Percentiles rank a stretch among this genome's conserved stretches.
Evolutionary conservation across 2,888 invertebrate species (phyloP).

Genomic region (Slavum lentiscoides): DNA sequence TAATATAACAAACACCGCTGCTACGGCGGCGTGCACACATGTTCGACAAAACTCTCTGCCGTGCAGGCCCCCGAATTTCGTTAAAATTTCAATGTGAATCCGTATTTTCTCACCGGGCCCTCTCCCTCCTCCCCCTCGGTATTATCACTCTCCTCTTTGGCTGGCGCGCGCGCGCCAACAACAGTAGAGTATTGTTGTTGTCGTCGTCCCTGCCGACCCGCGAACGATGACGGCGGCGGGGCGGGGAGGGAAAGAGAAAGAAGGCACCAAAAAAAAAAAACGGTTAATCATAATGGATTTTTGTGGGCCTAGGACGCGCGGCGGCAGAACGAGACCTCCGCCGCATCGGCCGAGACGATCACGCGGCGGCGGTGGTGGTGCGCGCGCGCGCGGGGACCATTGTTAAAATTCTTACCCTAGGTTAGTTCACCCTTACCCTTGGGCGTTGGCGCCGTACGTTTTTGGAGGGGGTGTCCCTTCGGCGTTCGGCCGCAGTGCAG

Average conservation of each 20-base stretch:
- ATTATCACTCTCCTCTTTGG: too few relatives aligned
- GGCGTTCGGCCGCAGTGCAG: not conserved
- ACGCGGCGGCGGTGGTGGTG: not conserved
- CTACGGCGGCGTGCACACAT: too few relatives aligned
- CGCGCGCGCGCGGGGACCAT: conserved; percentile 33
- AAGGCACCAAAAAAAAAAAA: conserved; percentile 16
- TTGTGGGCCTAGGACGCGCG: conserved; percentile 10
- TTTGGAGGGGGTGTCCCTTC: conserved; percentile 47
- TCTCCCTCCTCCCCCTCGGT: too few relatives aligned
- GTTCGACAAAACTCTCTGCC: too few relatives aligned
- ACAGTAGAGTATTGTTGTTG: conserved; percentile 30
- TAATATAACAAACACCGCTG: too few relatives aligned
- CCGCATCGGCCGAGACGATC: not conserved
- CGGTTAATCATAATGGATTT: conserved; percentile 47
- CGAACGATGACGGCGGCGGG: too few relatives aligned
- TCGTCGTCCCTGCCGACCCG: conserved; percentile 16
- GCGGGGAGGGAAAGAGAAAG: too few relatives aligned
- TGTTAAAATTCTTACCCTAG: conserved; percentile 54
- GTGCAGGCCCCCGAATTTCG: conserved; percentile 8
- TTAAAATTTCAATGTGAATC: conserved; percentile 38
- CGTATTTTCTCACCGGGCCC: conserved; percentile 27
- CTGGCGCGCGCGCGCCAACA: not conserved
- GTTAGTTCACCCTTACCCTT: conserved; percentile 51
- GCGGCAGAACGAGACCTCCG: not conserved
- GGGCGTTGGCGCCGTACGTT: conserved; percentile 47